Evolutionary conservation across 2,113 vertebrate species (phyloP).

Genomic region (Rutilus rutilus): DNA sequence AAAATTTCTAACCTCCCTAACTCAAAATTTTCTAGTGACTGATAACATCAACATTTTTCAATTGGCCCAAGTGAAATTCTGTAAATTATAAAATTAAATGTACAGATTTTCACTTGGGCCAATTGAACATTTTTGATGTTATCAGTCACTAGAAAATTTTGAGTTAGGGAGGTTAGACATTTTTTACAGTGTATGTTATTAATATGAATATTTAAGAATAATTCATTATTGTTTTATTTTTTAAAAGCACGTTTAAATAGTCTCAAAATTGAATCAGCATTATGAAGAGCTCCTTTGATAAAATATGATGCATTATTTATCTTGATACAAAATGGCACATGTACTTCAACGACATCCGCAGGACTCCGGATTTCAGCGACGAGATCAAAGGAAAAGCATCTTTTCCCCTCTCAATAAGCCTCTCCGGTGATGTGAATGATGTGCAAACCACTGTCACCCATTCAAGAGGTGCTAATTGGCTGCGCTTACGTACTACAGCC

Average conservation of each 20-base stretch:
- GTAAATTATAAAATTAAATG: too few species aligned
- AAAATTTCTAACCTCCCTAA: too few species aligned
- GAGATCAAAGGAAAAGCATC: background rate
- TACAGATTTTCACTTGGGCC: too few species aligned
- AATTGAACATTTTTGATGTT: too few species aligned
- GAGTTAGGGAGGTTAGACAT: too few species aligned
- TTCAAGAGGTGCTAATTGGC: slow-evolving; percentile 26
- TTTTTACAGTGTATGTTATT: too few species aligned
- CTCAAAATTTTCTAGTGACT: too few species aligned
- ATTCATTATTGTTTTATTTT: background rate
- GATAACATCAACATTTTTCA: too few species aligned
- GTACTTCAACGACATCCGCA: background rate
- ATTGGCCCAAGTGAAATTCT: too few species aligned
- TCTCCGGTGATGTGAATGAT: background rate
- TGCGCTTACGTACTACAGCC: background rate
- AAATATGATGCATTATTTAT: slow-evolving; percentile 38
- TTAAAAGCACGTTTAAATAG: slow-evolving; percentile 30
- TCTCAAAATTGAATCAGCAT: slow-evolving; percentile 28
- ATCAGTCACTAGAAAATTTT: too few species aligned
- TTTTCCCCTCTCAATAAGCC: background rate
- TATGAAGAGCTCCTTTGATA: slow-evolving; percentile 40
- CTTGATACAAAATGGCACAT: slow-evolving; percentile 38
- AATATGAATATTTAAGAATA: background rate
- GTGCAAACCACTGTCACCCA: background rate
- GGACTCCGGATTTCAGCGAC: background rate